These are phyloP conservation scores for Neosalanx taihuensis DNA, from an alignment of 2,797 vertebrate genomes.

Conservation along the genomic window DNA sequence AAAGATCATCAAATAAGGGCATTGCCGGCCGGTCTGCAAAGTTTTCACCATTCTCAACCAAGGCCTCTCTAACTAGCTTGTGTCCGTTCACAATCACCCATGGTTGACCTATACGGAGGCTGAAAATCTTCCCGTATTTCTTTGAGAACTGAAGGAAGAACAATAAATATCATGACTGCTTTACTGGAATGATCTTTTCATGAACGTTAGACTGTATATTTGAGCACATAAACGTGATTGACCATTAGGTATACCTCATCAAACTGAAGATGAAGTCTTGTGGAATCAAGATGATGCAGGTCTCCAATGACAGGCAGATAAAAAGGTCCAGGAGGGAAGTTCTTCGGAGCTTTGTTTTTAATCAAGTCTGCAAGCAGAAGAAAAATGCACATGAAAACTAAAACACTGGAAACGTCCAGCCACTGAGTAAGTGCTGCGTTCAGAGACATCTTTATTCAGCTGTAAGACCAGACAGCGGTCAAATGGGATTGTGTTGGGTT, in stretches of 20 bases:
- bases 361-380: conserved; percentile 1
- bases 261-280: conserved; percentile 21
- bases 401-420: background rate
- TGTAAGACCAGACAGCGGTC: background rate
- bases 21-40: conserved; percentile 10
- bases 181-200: too few relatives aligned
- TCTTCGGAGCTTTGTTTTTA: conserved; percentile 15
- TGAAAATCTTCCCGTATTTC: conserved; percentile 30
- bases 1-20: conserved; percentile 12
- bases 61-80: conserved; percentile 29
- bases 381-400: background rate
- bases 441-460: background rate
- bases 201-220: too few relatives aligned
- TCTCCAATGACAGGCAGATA: conserved; percentile 25
- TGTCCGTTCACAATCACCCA: conserved; percentile 25
- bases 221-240: too few relatives aligned
- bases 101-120: conserved; percentile 14
- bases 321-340: conserved; percentile 30
- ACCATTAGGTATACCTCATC: conserved; percentile 5
- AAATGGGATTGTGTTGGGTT: background rate
- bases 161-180: background rate
- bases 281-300: conserved; percentile 10
- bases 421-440: background rate
- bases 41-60: conserved; percentile 26
- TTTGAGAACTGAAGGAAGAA: conserved; percentile 23